A percentile compares a stretch with the other conserved stretches of the same genome.
phyloP scores from a whole-genome alignment of 2,888 invertebrate genomes.

The Subacronicta megacephala region DNA sequence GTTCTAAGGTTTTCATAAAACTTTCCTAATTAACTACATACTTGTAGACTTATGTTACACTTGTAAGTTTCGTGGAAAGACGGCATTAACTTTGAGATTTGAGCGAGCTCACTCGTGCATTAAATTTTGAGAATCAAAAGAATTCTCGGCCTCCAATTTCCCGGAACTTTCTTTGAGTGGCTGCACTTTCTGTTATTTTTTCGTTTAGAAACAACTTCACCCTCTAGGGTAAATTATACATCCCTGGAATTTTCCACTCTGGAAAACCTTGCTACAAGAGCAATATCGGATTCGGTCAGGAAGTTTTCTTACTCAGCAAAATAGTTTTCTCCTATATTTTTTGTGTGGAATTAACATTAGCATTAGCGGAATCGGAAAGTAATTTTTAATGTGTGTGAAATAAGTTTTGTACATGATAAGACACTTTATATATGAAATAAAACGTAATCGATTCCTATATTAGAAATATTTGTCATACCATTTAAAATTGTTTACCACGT shows the following conservation, averaged over 20 bases:
- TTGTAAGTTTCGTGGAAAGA: not conserved
- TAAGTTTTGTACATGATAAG: slow-evolving; percentile 12
- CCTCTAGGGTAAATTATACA: not conserved
- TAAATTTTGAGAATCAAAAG: slow-evolving; percentile 3
- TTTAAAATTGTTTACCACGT: no score
- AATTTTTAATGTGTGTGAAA: not conserved
- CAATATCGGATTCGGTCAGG: slow-evolving; percentile 13
- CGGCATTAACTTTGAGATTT: slow-evolving; percentile 1
- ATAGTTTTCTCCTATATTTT: slow-evolving; percentile 16
- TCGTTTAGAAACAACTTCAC: slow-evolving; percentile 1
- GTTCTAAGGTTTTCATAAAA: slow-evolving; percentile 1
- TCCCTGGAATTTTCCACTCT: slow-evolving; percentile 5
- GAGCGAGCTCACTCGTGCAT: not conserved
- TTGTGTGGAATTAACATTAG: slow-evolving; percentile 9
- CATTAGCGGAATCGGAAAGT: slow-evolving; percentile 16
- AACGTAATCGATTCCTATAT: no score
- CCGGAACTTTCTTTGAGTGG: slow-evolving; percentile 1
- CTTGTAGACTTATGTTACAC: not conserved
- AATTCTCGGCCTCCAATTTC: slow-evolving; percentile 6
- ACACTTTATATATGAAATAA: no score
- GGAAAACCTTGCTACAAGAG: not conserved
- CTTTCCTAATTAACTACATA: not conserved
- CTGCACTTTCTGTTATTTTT: slow-evolving; percentile 10
- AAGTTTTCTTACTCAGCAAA: slow-evolving; percentile 8
- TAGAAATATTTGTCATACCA: no score